Evolutionary conservation across 2,888 invertebrate species (phyloP).

Genomic region (Callinectes sapidus): DNA sequence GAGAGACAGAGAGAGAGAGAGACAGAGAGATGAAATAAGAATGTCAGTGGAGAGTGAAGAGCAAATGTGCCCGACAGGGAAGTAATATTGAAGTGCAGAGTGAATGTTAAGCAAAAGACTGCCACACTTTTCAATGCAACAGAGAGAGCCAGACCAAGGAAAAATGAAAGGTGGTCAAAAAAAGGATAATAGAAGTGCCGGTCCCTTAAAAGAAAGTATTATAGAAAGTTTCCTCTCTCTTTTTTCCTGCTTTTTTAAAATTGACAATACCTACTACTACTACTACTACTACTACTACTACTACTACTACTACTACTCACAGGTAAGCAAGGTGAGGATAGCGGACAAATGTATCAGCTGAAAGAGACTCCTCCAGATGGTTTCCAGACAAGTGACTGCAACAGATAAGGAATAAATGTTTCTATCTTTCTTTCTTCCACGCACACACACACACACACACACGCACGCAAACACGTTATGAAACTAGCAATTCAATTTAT

Average conservation of each 20-base stretch:
- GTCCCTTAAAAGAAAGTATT: too few relatives aligned
- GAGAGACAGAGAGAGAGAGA: too few relatives aligned
- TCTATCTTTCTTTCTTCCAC: background rate
- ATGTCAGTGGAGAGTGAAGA: too few relatives aligned
- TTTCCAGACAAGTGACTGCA: slow-evolving; percentile 74
- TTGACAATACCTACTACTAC: slow-evolving; percentile 31
- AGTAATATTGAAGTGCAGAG: background rate
- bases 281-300: slow-evolving; percentile 40
- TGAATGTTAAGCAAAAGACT: background rate
- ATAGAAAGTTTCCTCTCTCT: too few relatives aligned
- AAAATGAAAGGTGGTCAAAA: too few relatives aligned
- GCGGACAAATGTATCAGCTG: slow-evolving; percentile 70
- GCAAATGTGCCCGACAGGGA: background rate
- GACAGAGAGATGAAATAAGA: background rate
- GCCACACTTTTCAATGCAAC: too few relatives aligned
- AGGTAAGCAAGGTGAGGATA: slow-evolving; percentile 71
- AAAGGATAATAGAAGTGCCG: too few relatives aligned
- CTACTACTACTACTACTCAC: slow-evolving; percentile 48
- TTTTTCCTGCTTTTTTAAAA: too few relatives aligned
- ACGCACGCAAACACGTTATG: background rate
- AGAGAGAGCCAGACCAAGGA: too few relatives aligned
- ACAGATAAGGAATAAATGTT: background rate
- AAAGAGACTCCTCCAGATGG: slow-evolving; percentile 72
- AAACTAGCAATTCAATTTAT: too few relatives aligned
- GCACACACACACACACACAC: slow-evolving; percentile 20